Evolutionary conservation across 2,113 vertebrate species (phyloP).

Genomic region (Clupea harengus): DNA sequence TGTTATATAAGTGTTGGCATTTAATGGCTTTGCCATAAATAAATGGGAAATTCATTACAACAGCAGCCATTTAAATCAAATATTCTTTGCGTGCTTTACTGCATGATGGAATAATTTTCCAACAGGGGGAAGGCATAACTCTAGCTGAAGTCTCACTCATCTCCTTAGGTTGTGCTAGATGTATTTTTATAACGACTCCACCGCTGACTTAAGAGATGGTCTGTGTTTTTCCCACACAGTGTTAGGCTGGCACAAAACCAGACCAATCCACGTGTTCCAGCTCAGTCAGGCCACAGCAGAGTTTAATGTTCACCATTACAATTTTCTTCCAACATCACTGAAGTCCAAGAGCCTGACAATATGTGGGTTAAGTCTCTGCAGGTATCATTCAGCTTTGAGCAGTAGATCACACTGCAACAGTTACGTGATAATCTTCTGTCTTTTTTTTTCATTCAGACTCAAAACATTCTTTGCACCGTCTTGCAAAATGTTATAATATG

Average conservation of each 20-base stretch:
- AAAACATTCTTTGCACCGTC: no score
- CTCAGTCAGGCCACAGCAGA: neutral
- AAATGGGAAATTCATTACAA: neutral
- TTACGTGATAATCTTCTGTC: no score
- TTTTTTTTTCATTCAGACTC: no score
- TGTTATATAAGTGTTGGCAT: neutral
- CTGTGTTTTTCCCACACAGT: neutral
- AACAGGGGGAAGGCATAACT: neutral
- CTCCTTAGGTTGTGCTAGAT: neutral
- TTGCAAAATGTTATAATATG: neutral
- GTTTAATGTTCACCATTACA: no score
- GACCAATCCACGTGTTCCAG: neutral
- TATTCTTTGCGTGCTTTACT: neutral
- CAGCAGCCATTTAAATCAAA: neutral
- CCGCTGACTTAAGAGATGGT: neutral
- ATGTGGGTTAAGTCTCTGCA: no score
- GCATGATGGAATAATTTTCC: neutral
- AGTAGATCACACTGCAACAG: no score
- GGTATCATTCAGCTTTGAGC: no score
- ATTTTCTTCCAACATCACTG: no score
- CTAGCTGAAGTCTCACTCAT: neutral
- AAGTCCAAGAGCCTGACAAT: no score
- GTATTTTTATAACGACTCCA: neutral
- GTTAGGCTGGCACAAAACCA: neutral
- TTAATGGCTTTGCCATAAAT: neutral